These are phyloP conservation scores for Megastigmus dorsalis DNA, from an alignment of 2,888 invertebrate genomes.

Conservation along the genomic window DNA sequence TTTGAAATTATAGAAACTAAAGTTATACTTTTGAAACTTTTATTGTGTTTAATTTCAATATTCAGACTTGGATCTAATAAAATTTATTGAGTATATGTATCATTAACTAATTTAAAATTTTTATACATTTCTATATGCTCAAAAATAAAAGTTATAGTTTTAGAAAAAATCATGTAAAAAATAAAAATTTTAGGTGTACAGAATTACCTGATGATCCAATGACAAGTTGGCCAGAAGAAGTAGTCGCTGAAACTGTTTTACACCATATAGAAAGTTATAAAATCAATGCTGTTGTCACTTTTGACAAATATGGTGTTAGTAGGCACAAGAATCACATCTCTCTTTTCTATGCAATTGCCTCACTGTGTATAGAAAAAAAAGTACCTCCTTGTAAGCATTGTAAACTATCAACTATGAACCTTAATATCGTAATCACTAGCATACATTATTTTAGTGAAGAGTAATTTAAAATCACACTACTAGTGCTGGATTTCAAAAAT, in stretches of 20 bases:
- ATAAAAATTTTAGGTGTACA: constrained; percentile 78
- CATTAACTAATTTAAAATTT: too few species aligned
- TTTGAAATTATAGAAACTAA: too few species aligned
- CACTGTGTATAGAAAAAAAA: constrained; percentile 84
- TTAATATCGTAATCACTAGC: too few species aligned
- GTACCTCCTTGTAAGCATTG: constrained; percentile 82
- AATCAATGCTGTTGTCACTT: constrained; percentile 91
- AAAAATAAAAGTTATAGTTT: too few species aligned
- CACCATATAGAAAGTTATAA: constrained; percentile 83
- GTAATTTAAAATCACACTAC: background rate
- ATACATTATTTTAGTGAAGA: too few species aligned
- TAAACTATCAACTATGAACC: too few species aligned
- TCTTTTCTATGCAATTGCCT: constrained; percentile 87
- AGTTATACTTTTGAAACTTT: background rate
- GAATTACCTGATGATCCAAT: constrained; percentile 86
- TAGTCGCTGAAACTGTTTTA: constrained; percentile 79
- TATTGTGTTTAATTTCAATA: too few species aligned
- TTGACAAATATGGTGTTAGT: constrained; percentile 95
- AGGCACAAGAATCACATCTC: constrained; percentile 94
- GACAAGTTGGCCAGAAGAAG: constrained; percentile 84
- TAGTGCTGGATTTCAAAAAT: background rate
- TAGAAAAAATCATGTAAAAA: constrained; percentile 2
- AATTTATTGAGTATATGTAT: too few species aligned
- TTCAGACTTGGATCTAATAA: too few species aligned
- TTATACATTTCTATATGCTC: too few species aligned